phyloP scores from a whole-genome alignment of 2,113 vertebrate species.

The Pangasianodon hypophthalmus region DNA sequence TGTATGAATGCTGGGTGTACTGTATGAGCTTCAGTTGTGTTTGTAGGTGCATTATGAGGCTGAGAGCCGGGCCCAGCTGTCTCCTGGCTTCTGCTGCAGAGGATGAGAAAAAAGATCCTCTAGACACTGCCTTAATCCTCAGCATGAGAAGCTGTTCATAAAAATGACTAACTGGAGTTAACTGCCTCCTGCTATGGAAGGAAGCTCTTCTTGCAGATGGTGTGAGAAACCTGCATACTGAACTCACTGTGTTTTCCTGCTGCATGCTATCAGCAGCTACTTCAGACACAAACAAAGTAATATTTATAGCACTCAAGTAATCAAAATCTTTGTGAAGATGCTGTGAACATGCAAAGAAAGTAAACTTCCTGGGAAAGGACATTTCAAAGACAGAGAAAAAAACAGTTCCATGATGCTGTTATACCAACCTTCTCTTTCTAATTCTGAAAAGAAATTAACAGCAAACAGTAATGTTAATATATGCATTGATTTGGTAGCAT shows the following conservation, averaged over 20 bases:
- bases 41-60: constrained; percentile 1
- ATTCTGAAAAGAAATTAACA: constrained; percentile 24
- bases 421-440: constrained; percentile 21
- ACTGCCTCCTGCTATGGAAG: constrained; percentile 61
- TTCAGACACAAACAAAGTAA: constrained; percentile 28
- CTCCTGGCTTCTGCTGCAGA: constrained; percentile 57
- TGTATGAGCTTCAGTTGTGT: not conserved
- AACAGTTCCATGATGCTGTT: not conserved
- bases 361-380: constrained; percentile 13
- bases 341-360: constrained; percentile 4
- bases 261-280: constrained; percentile 10
- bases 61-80: constrained; percentile 48
- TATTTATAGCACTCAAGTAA: constrained; percentile 25
- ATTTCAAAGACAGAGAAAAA: constrained; percentile 16
- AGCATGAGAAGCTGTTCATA: constrained; percentile 68
- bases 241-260: constrained; percentile 16
- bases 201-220: constrained; percentile 68
- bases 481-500: constrained; percentile 4
- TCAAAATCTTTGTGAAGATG: constrained; percentile 18
- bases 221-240: constrained; percentile 46
- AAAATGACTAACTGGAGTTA: constrained; percentile 67
- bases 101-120: constrained; percentile 57
- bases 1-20: not conserved
- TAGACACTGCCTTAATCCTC: constrained; percentile 69
- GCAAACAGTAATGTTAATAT: constrained; percentile 41